phyloP scores from a whole-genome alignment of 1,140 invertebrate species.

The Drosophila grimshawi region DNA sequence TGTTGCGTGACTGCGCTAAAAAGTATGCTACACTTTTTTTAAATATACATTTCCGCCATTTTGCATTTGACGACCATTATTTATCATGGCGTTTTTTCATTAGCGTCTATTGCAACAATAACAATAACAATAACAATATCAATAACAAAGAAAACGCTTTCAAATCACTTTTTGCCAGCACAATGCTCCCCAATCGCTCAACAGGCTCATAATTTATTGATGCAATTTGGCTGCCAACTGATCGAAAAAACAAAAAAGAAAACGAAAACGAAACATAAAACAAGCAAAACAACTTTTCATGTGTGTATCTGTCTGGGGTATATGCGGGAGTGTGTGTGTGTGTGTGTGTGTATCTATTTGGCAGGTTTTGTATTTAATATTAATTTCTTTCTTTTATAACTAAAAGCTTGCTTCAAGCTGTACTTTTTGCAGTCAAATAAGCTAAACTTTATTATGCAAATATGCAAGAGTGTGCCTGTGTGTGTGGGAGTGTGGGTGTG shows the following conservation, averaged over 20 bases:
- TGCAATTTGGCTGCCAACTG: constrained; percentile 40
- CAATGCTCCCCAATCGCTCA: constrained; percentile 47
- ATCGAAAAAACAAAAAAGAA: constrained; percentile 6
- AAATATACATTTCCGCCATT: constrained; percentile 8
- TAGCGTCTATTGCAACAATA: constrained; percentile 10
- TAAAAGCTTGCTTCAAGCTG: not conserved
- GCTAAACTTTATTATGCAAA: not conserved
- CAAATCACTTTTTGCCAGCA: constrained; percentile 28
- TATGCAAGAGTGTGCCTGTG: constrained; percentile 4
- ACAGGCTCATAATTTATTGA: constrained; percentile 63
- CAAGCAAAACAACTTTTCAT: not conserved
- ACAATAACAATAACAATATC: not conserved
- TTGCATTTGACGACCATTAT: constrained; percentile 5
- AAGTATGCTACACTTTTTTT: constrained; percentile 41
- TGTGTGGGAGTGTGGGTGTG: not conserved
- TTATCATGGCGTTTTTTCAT: constrained; percentile 20
- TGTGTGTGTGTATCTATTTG: constrained; percentile 25
- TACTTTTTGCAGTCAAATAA: constrained; percentile 4
- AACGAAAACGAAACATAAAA: not conserved
- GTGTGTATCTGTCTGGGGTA: not conserved
- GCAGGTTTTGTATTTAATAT: constrained; percentile 37
- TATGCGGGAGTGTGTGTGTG: not conserved
- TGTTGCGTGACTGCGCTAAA: constrained; percentile 47
- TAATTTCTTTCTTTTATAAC: constrained; percentile 5
- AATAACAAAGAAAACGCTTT: constrained; percentile 5